These are phyloP conservation scores for Dryas iulia DNA, from an alignment of 1,140 invertebrate genomes.

Conservation along the genomic window DNA sequence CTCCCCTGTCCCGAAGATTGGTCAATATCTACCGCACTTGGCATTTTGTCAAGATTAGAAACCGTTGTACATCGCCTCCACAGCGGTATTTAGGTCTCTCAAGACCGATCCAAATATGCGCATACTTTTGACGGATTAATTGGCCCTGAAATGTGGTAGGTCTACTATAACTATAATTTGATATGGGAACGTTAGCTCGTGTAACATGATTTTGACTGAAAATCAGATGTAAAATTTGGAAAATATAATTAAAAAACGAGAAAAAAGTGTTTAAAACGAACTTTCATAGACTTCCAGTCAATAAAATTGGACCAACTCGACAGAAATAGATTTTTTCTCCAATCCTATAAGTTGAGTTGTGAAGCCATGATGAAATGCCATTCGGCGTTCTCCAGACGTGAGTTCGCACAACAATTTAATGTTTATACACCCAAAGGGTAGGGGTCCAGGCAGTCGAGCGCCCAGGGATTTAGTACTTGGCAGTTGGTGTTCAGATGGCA, in stretches of 20 bases:
- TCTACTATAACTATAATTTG: too few species aligned
- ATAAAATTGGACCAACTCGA: not conserved
- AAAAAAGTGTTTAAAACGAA: too few species aligned
- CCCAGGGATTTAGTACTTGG: slow-evolving; percentile 44
- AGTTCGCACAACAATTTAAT: slow-evolving; percentile 10
- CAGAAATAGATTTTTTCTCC: not conserved
- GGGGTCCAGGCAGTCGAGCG: slow-evolving; percentile 30
- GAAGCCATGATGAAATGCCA: not conserved
- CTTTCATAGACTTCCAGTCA: not conserved
- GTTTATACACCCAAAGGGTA: slow-evolving; percentile 13
- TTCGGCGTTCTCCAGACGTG: slow-evolving; percentile 3
- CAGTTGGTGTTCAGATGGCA: slow-evolving; percentile 41
- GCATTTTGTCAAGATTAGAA: slow-evolving; percentile 22
- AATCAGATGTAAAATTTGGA: too few species aligned
- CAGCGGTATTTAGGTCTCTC: not conserved
- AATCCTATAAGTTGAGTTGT: not conserved
- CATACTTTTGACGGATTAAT: not conserved
- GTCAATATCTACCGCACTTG: slow-evolving; percentile 25
- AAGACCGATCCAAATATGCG: not conserved
- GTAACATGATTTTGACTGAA: too few species aligned
- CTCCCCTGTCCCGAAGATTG: slow-evolving; percentile 38
- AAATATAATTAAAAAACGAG: too few species aligned
- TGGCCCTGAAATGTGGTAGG: too few species aligned
- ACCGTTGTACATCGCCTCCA: not conserved
- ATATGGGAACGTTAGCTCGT: too few species aligned